phyloP scores from a whole-genome alignment of 2,888 invertebrate species.

The Hetaerina titia region DNA sequence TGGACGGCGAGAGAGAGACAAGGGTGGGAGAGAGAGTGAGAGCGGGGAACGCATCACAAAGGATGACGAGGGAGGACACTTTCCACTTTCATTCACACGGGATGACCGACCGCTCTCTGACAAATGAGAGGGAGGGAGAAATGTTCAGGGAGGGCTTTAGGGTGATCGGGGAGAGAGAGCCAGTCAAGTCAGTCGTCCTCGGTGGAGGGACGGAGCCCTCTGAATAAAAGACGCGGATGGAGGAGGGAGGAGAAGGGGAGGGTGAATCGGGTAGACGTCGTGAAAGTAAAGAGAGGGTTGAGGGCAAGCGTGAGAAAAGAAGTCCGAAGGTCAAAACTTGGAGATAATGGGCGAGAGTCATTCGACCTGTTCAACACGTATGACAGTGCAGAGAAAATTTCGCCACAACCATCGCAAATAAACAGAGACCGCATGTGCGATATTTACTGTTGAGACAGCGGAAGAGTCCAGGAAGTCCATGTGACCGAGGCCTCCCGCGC shows the following conservation, averaged over 20 bases:
- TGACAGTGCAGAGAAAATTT: neutral
- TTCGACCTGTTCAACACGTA: neutral
- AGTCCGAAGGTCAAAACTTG: neutral
- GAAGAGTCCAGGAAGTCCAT: neutral
- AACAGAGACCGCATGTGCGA: neutral
- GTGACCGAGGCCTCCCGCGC: neutral
- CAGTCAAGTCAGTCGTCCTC: too few relatives aligned
- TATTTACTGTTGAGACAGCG: neutral
- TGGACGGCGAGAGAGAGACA: neutral
- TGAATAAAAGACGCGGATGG: neutral
- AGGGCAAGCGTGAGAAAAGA: neutral
- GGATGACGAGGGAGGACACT: neutral
- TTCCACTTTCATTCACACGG: conserved; percentile 1
- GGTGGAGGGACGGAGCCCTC: too few relatives aligned
- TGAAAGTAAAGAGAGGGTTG: neutral
- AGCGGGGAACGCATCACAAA: neutral
- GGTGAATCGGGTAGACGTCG: neutral
- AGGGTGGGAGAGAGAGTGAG: neutral
- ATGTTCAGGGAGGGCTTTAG: neutral
- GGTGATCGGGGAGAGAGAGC: neutral
- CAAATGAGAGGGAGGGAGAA: conserved; percentile 3
- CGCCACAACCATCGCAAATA: neutral
- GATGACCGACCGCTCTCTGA: neutral
- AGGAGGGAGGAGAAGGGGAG: neutral
- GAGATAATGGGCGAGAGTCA: neutral